phyloP scores from a whole-genome alignment of 2,888 invertebrate species.

The Octonoba sinensis region DNA sequence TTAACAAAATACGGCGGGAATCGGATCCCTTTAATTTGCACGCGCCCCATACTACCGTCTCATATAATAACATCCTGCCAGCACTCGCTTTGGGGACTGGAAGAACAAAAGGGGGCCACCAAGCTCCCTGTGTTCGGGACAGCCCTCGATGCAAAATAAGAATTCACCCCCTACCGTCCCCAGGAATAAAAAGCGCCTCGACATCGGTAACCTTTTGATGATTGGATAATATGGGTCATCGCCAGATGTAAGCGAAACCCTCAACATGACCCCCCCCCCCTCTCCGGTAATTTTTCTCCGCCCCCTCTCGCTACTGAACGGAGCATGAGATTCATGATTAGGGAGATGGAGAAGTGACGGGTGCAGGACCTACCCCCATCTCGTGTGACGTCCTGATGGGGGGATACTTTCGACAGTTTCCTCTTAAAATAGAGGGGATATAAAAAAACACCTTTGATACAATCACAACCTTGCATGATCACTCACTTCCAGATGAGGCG shows the following conservation, averaged over 20 bases:
- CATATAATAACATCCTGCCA: slow-evolving; percentile 40
- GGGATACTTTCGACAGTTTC: too few relatives aligned
- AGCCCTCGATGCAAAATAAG: not conserved
- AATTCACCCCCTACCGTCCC: not conserved
- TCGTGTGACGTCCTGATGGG: too few relatives aligned
- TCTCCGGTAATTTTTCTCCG: too few relatives aligned
- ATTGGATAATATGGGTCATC: slow-evolving; percentile 44
- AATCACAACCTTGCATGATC: too few relatives aligned
- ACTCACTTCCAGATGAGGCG: too few relatives aligned
- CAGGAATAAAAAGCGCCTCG: slow-evolving; percentile 1
- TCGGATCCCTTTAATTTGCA: slow-evolving; percentile 24
- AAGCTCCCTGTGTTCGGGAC: not conserved
- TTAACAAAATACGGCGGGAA: not conserved
- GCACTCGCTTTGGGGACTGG: not conserved
- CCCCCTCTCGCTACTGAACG: too few relatives aligned
- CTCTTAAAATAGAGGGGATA: too few relatives aligned
- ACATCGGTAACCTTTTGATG: slow-evolving; percentile 28
- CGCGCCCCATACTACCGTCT: not conserved
- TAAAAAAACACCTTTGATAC: too few relatives aligned
- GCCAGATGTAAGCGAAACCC: slow-evolving; percentile 37
- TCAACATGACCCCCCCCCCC: slow-evolving; percentile 3
- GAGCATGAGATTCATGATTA: slow-evolving; percentile 7
- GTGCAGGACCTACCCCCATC: too few relatives aligned
- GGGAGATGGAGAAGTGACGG: not conserved
- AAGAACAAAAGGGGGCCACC: slow-evolving; percentile 12